A percentile compares a stretch with the other conserved stretches of the same genome.
Evolutionary conservation across 2,113 vertebrate genomes (phyloP).

Genomic region (Felis catus): F.catus_Fca126_mat1.0 CM031422.1:27111501-27112000

Average conservation of each 20-base stretch:
- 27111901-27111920: no score
- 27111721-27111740: not conserved
- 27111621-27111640: not conserved
- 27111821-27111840: not conserved
- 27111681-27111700: not conserved
- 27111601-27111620: not conserved
- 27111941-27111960: no score
- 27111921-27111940: no score
- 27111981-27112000: no score
- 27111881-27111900: no score
- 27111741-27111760: not conserved
- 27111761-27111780: not conserved
- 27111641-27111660: not conserved
- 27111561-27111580: not conserved
- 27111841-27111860: not conserved
- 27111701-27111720: not conserved
- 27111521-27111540: no score
- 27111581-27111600: not conserved
- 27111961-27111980: no score
- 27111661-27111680: not conserved
- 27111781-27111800: not conserved
- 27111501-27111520: no score
- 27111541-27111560: no score
- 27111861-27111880: no score
- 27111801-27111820: not conserved